Evolutionary conservation across 2,113 vertebrate genomes (phyloP).

Genomic region (Phasianus colchicus): DNA sequence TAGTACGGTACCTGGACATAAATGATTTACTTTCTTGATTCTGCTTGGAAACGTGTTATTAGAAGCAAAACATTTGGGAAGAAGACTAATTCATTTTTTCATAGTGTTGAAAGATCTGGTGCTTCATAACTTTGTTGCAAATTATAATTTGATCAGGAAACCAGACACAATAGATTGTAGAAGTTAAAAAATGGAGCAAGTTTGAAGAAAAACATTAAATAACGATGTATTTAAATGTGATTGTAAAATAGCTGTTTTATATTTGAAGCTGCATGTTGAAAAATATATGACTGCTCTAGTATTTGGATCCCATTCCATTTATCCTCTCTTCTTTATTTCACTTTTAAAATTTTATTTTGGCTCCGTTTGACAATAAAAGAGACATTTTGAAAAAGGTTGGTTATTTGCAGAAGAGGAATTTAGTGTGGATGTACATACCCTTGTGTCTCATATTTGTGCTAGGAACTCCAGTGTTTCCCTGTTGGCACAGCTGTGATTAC

Average conservation of each 20-base stretch:
- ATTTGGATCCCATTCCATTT: background rate
- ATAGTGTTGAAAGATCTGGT: background rate
- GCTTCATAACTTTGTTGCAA: background rate
- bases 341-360: background rate
- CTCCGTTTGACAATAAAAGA: conserved; percentile 1
- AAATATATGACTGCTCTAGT: conserved; percentile 21
- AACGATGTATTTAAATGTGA: conserved; percentile 9
- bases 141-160: conserved; percentile 20
- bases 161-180: background rate
- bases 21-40: background rate
- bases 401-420: background rate
- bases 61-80: background rate
- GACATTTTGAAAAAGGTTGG: background rate
- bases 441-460: background rate
- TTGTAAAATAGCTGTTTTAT: conserved; percentile 7
- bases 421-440: background rate
- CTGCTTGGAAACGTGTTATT: background rate
- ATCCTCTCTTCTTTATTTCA: background rate
- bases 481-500: conserved; percentile 16
- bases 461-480: background rate
- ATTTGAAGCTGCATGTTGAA: conserved; percentile 23
- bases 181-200: background rate
- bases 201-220: conserved; percentile 16
- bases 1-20: background rate
- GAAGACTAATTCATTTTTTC: background rate